Base-by-base conservation (phyloP, 2,888 invertebrate genomes). In the Helleia helle region DNA sequence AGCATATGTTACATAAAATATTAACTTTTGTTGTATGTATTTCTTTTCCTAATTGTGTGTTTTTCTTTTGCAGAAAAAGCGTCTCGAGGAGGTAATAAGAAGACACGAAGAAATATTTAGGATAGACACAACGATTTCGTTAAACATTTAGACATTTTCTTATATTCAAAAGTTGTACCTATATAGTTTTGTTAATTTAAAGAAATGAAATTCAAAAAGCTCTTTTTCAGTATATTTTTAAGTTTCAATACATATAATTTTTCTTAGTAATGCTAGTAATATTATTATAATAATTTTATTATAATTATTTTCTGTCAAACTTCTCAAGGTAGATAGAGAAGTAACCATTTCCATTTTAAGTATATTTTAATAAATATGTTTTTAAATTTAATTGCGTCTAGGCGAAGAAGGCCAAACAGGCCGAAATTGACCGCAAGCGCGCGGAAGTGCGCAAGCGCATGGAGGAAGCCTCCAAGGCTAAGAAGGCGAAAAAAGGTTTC, bases 401-500 rank as follows among this genome's bases (percentile, higher is more conserved):
- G 95, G 96, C 96, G 89, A 96, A 95, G 91, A 95, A 94, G 91
- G 96, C 93, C 89, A 97, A 96, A 89, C 96, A 95, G 90, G 93
- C 93, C 80, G 96, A 97, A 86, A 96, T 96, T 86, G 97, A 97
- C 88, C 93, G 96, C 89, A 97, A 97, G 90, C 95, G 97, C 88
- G 97, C 97, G 76, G 97, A 98, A 87, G 97, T 98, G 86, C 93
- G 97, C 86, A 95, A 95, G 88, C 96, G 97, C 77, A 94, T 98
- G 90, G 98, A 99, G 87, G 97, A 97, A 86, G 96, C 97, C 86
- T 96, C 97, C 83, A 95, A 96, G 81, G 96, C 95, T 77, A 98
- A 98, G 88, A 97, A 97, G 89, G 96, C 96, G 79, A 99, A 99
- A 93, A 99, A 98, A 89, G 99, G 99, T 91, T 98, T 99, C 92